Base-by-base conservation (phyloP, 2,113 vertebrate species). In the Odocoileus virginianus region DNA sequence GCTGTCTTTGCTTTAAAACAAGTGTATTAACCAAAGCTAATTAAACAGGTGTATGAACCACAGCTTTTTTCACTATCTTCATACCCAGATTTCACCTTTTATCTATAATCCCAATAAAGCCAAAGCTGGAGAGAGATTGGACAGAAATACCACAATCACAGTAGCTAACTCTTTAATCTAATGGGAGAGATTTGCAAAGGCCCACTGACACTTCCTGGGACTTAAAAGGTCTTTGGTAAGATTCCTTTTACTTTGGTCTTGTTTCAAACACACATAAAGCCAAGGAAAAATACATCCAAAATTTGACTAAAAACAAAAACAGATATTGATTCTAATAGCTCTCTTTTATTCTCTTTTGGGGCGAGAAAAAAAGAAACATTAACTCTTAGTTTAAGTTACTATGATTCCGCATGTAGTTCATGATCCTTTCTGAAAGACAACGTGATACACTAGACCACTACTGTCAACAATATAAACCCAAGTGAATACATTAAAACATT, bases 221-320 rank as follows among this genome's bases (percentile, higher is more conserved):
- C 55, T 60, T 50, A 17, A 45, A 27, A 60, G 12, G 17, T 30
- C 55, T 89, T 55, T 23, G n/a, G 7, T 55, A 43, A 86, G 14
- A 74, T 15, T 84, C 8, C 7, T 83, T 97, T 79, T 50, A 43
- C 28, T 71, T 96, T 13, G 33, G 16, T 67, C 76, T 54, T 82
- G 91, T 81, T 95, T 93, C 36, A 92, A 92, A 74, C 7, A 87
- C 21, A 82, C 6, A 81, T 2, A 87, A 67, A 47, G 17, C 15
- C 64, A 50, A 96, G n/a, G n/a, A 87, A 57, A 90, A 60, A 76
- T 15, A 94, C 78, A 87, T 30, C 7, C 25, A 95, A 89, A 97
- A 16, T 76, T 21, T 58, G 84, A 58, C 60, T 74, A 12, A 88
- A 89, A 93, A 76, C 30, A 91, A 79, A 98, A 89, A 47, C 10